Evolutionary conservation across 2,797 vertebrate genomes (phyloP), one percentile per base, ranked within the genome.

Genomic region (Gymnocypris eckloni): DNA sequence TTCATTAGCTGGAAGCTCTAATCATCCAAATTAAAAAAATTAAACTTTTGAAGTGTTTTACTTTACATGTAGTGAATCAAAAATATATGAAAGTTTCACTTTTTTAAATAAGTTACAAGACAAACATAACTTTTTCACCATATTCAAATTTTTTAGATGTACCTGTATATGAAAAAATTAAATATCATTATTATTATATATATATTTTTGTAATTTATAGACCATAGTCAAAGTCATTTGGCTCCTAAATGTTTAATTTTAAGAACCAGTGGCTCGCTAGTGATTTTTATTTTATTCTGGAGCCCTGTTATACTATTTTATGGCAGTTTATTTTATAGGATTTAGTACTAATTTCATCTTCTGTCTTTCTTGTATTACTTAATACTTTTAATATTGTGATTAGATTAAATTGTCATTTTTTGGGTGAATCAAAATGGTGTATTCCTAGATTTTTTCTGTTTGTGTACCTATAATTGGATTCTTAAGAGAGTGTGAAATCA

Each of bases 381-480:
- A 64, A 45, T 80, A 16, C 41, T 13, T 70, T 87, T 41, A 86
- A 25, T 81, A 56, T 69, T 78, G 54, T 81, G n/a, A 50, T 54
- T 76, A 28, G 48, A 71, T 73, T 73, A 83, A 56, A 73, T 15
- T 92, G 93, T 94, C 92, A 93, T 94, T 95, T 95, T 95, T 33
- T 95, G 94, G 93, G 92, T 92, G 91, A 69, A 84, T 70, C 41
- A 71, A 87, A 87, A 80, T 90, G 54, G 77, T 69, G 66, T 86
- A 86, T 87, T 67, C 56, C 85, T 81, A 86, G 56, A 81, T 66
- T 71, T 88, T 69, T 83, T 84, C 56, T 81, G 66, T 81, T 79
- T 82, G 78, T 87, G 73, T 86, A 70, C 56, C 52, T 89, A 67
- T 66, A 81, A 75, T 67, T 86, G 52, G 83, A 92, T 92, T 92